A percentile compares a stretch with the other conserved stretches of the same genome.
These are phyloP conservation scores for Bombycilla garrulus DNA, from an alignment of 2,113 vertebrate species.

Conservation along the genomic window DNA sequence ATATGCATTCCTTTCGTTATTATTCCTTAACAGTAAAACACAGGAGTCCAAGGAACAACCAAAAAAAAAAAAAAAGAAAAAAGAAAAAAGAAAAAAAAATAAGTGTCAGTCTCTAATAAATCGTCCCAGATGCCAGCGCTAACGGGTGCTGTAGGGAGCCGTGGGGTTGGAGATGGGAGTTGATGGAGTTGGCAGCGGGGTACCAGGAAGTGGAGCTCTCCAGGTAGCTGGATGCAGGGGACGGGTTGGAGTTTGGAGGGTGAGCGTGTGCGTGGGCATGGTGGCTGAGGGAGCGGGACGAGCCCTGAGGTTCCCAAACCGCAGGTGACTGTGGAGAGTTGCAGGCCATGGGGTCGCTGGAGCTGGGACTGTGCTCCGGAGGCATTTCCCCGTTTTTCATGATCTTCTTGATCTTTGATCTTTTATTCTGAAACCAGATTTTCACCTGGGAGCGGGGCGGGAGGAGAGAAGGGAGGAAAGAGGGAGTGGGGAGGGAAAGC, in stretches of 20 bases:
- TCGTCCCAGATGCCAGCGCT: slow-evolving; percentile 94
- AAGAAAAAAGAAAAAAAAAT: neutral
- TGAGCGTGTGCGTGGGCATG: slow-evolving; percentile 78
- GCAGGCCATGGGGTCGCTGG: slow-evolving; percentile 99
- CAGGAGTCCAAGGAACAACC: slow-evolving; percentile 78
- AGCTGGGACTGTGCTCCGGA: slow-evolving; percentile 97
- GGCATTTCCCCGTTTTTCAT: slow-evolving; percentile 98
- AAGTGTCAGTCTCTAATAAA: slow-evolving; percentile 83
- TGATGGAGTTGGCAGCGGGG: slow-evolving; percentile 80
- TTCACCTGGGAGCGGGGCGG: slow-evolving; percentile 83
- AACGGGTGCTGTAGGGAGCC: slow-evolving; percentile 94
- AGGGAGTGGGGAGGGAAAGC: neutral
- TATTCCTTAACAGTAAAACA: slow-evolving; percentile 89
- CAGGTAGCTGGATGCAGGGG: slow-evolving; percentile 88
- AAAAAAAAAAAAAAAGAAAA: neutral
- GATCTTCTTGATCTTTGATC: slow-evolving; percentile 99
- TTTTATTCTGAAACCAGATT: slow-evolving; percentile 99
- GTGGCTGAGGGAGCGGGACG: slow-evolving; percentile 85
- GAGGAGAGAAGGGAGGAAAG: slow-evolving; percentile 22
- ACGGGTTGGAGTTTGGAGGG: slow-evolving; percentile 86
- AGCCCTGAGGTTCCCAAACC: slow-evolving; percentile 96
- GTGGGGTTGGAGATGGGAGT: slow-evolving; percentile 88
- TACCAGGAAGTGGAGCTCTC: slow-evolving; percentile 94
- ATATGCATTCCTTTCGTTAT: slow-evolving; percentile 88
- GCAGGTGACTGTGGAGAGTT: slow-evolving; percentile 98